phyloP scores from a whole-genome alignment of 2,797 vertebrate genomes.

The Apogon hyalosoma region DNA sequence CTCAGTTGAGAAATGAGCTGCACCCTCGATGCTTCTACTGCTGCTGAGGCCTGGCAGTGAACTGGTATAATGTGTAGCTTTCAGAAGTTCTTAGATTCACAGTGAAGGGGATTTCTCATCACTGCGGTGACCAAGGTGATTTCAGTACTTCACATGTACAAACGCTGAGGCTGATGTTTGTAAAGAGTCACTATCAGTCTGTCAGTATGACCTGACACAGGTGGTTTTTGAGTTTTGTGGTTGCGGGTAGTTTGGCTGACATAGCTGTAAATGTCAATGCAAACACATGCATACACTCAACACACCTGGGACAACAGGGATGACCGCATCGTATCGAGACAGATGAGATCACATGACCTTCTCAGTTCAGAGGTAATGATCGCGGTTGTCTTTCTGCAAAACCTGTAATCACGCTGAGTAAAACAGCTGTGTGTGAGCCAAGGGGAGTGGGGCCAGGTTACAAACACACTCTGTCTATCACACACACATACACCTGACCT shows the following conservation, averaged over 20 bases:
- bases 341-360: constrained; percentile 66
- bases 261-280: constrained; percentile 35
- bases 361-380: constrained; percentile 51
- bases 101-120: constrained; percentile 58
- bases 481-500: constrained; percentile 55
- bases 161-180: constrained; percentile 29
- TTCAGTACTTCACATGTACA: constrained; percentile 25
- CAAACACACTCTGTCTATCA: constrained; percentile 37
- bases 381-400: constrained; percentile 37
- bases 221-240: constrained; percentile 51
- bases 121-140: constrained; percentile 45
- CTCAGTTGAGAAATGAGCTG: constrained; percentile 61
- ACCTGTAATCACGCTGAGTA: constrained; percentile 65
- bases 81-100: constrained; percentile 41
- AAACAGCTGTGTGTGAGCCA: constrained; percentile 71
- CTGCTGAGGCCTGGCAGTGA: constrained; percentile 45
- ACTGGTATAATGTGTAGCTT: constrained; percentile 52
- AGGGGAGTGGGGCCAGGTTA: constrained; percentile 53
- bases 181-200: constrained; percentile 22
- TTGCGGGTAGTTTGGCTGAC: constrained; percentile 39
- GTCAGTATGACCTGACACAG: constrained; percentile 42
- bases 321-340: constrained; percentile 44
- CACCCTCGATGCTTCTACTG: constrained; percentile 37
- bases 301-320: constrained; percentile 52
- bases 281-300: constrained; percentile 18